Evolutionary conservation across 2,113 vertebrate species (phyloP).

Genomic region (Sardina pilchardus): DNA sequence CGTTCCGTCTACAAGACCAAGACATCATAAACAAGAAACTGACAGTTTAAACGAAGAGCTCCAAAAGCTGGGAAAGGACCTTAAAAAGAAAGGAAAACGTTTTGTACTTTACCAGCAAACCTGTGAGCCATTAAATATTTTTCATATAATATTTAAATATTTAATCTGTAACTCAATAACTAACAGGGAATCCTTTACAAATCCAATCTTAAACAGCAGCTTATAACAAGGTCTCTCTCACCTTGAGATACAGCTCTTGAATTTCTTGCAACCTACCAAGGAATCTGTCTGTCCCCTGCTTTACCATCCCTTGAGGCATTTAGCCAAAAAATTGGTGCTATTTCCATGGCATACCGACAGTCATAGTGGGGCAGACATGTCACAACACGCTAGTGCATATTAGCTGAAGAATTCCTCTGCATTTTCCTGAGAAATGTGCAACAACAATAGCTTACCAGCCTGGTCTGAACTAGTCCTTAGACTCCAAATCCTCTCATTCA

Average conservation of each 20-base stretch:
- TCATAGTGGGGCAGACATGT: slow-evolving; percentile 60
- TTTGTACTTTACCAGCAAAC: no score
- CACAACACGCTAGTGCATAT: slow-evolving; percentile 58
- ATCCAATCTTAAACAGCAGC: neutral
- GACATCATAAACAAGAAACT: neutral
- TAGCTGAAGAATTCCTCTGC: slow-evolving; percentile 63
- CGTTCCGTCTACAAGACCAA: neutral
- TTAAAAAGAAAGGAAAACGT: no score
- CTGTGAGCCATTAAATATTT: neutral
- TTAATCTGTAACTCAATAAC: neutral
- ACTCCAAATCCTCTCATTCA: neutral
- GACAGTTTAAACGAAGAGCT: neutral
- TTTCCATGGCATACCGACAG: slow-evolving; percentile 46
- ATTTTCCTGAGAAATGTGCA: slow-evolving; percentile 64
- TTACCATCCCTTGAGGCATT: neutral
- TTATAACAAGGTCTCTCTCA: neutral
- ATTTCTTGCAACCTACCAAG: neutral
- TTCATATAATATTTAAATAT: neutral
- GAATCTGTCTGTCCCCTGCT: neutral
- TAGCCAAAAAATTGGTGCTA: slow-evolving; percentile 27
- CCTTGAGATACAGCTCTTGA: neutral
- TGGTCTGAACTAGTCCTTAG: slow-evolving; percentile 50
- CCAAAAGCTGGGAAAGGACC: neutral
- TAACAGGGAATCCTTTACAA: neutral
- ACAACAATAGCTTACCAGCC: slow-evolving; percentile 55